A percentile compares a stretch with the other conserved stretches of the same genome.
Evolutionary conservation across 2,888 invertebrate species (phyloP).

Genomic region (Ormyrus thymus): DNA sequence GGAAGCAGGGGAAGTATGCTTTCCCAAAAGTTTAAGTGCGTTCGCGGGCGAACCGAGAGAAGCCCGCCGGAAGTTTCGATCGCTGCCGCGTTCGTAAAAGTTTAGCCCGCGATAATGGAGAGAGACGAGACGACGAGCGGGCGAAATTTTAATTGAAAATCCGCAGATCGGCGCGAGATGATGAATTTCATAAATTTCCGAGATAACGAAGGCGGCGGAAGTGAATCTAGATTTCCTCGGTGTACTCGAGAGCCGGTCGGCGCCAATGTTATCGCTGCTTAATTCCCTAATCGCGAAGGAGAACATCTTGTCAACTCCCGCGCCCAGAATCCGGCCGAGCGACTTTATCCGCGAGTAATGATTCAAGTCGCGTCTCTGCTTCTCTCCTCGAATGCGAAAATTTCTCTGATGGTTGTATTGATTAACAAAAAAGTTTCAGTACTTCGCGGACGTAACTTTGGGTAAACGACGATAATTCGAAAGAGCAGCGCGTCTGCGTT

Average conservation of each 20-base stretch:
- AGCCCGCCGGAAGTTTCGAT: slow-evolving; percentile 6
- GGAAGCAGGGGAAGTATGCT: neutral
- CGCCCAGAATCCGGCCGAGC: slow-evolving; percentile 42
- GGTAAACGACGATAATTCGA: slow-evolving; percentile 24
- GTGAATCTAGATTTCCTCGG: slow-evolving; percentile 27
- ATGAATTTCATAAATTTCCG: neutral
- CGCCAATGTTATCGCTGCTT: slow-evolving; percentile 59
- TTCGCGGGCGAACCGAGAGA: slow-evolving; percentile 29
- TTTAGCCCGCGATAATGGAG: slow-evolving; percentile 16
- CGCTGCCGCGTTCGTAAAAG: neutral
- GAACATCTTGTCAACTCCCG: slow-evolving; percentile 48
- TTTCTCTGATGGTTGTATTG: neutral
- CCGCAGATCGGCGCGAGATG: too few species aligned
- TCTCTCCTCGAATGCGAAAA: neutral
- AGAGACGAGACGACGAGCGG: neutral
- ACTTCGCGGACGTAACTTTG: neutral
- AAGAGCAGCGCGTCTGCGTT: slow-evolving; percentile 28
- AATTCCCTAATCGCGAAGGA: slow-evolving; percentile 58
- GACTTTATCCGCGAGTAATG: slow-evolving; percentile 60
- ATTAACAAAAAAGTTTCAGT: too few species aligned
- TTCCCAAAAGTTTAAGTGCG: slow-evolving; percentile 45
- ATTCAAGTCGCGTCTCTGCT: slow-evolving; percentile 50
- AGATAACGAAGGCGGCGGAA: slow-evolving; percentile 25
- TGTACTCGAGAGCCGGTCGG: neutral
- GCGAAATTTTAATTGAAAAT: too few species aligned